Evolutionary conservation across 2,113 vertebrate genomes (phyloP), one percentile per base, ranked within the genome.

Genomic region (Oxyruncus cristatus): DNA sequence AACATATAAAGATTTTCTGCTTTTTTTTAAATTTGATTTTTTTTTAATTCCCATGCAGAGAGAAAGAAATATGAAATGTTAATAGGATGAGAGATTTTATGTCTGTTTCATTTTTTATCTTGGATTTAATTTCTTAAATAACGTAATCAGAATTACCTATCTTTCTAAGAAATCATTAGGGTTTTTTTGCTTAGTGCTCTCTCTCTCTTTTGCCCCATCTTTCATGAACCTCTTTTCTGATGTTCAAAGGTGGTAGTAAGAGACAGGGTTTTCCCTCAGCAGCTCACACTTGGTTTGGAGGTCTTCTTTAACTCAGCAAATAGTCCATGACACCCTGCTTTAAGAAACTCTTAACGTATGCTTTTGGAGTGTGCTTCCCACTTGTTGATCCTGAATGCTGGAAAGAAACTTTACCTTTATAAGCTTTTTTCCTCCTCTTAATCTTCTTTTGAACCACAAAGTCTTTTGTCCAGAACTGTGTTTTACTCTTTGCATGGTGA

Each of bases 41-140:
- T 27, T 47, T 12, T 35, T 41, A 12, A 47, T 39, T 59, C 23
- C 2, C 2, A 26, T 5, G 1, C 22, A 1, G 5, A 61, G 2
- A 46, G 7, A 63, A 65, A 9, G 23, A 59, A 87, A 65, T 20
- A 3, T 68, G 53, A 87, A 47, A 46, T n/a, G 14, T 8, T n/a
- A 66, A 46, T 19, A 28, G 6, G 2, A 12, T 42, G 3, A 30
- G 11, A 33, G 7, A 70, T 52, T 62, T 53, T 66, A 39, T 20
- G 1, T 44, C 32, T 2, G 9, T 17, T 58, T 67, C 1, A 14
- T 58, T 72, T 63, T 71, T 83, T 41, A 30, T 44, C 19, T 67
- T 71, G 15, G 7, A 47, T 62, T 70, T 71, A 17, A 41, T 62
- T 83, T 49, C 44, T 33, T 33, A 8, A 83, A 30, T 35, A 75